Evolutionary conservation across 2,797 vertebrate species (phyloP), one percentile per base, ranked within the genome.

Genomic region (Tauraco hartlaubi): DNA sequence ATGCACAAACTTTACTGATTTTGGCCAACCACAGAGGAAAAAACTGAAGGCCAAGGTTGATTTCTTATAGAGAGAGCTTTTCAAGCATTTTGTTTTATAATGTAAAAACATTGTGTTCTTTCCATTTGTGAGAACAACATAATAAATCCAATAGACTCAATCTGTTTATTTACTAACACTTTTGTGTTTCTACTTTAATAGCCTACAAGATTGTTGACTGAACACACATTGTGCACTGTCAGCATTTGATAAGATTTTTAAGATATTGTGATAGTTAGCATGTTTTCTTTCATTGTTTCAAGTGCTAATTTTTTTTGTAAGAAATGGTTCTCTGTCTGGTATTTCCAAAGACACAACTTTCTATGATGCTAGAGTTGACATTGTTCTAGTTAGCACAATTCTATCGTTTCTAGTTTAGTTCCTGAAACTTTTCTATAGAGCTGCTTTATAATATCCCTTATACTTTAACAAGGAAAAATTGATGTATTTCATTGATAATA

Each of bases 341-440:
- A 54, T 87, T 94, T 88, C 28, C 33, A 72, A 67, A 91, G 23
- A 28, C 31, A 66, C 49, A 86, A 72, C 29, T 92, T 96, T 81
- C 33, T 75, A 12, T 31, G 2, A 15, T 85, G 72, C 49, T 81
- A 84, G 26, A 72, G 48, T 26, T 93, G 46, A 88, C 59, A 77
- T 89, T 95, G 59, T 92, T 92, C 56, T 93, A 97, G 97, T 94
- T 96, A 97, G 29, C 19, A 46, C 85, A 94, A 74, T 92, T 35
- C 35, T 35, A 35, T 35, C 9, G 35, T 35, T 35, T 35, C 35
- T 35, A 35, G 35, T 35, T 35, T 35, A 35, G 35, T 35, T 35
- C 81, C 61, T 72, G 71, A 75, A 94, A 56, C 54, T 49, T n/a
- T 89, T 56, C 68, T 67, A 19, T 12, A 88, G 35, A 95, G 90